Percentiles rank a stretch among this genome's conserved stretches.
These are phyloP conservation scores for Perca fluviatilis DNA, from an alignment of 2,113 vertebrate genomes.

Conservation along the genomic window DNA sequence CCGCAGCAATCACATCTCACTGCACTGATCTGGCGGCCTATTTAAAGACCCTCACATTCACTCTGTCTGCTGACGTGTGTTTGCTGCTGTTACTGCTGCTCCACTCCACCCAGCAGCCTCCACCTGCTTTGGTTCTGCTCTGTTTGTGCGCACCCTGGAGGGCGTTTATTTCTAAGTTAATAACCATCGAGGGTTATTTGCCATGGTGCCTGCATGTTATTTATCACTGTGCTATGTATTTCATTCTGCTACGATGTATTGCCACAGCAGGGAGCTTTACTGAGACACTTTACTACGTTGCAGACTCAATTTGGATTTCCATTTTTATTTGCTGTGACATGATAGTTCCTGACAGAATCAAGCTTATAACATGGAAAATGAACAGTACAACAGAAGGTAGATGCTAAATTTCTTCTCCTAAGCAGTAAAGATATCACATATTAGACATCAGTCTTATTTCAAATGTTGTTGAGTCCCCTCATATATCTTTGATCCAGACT, in stretches of 20 bases:
- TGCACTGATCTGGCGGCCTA: constrained; percentile 45
- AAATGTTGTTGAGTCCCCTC: not conserved
- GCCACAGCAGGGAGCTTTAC: constrained; percentile 33
- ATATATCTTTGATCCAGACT: not conserved
- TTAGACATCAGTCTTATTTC: not conserved
- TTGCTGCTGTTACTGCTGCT: constrained; percentile 44
- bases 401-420: not conserved
- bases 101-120: constrained; percentile 52
- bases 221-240: constrained; percentile 35
- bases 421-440: not conserved
- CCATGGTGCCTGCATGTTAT: constrained; percentile 54
- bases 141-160: constrained; percentile 45
- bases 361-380: constrained; percentile 1
- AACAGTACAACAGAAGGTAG: not conserved
- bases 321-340: constrained; percentile 28
- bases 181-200: constrained; percentile 61
- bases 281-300: not conserved
- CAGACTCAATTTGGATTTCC: constrained; percentile 21
- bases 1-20: constrained; percentile 41
- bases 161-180: constrained; percentile 69
- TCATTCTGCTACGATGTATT: constrained; percentile 2
- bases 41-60: constrained; percentile 41
- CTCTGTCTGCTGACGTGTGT: constrained; percentile 30
- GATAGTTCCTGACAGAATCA: not conserved
- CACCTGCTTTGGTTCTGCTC: constrained; percentile 60